These are phyloP conservation scores for Crematogaster levior DNA, from an alignment of 2,888 invertebrate species.

Conservation along the genomic window DNA sequence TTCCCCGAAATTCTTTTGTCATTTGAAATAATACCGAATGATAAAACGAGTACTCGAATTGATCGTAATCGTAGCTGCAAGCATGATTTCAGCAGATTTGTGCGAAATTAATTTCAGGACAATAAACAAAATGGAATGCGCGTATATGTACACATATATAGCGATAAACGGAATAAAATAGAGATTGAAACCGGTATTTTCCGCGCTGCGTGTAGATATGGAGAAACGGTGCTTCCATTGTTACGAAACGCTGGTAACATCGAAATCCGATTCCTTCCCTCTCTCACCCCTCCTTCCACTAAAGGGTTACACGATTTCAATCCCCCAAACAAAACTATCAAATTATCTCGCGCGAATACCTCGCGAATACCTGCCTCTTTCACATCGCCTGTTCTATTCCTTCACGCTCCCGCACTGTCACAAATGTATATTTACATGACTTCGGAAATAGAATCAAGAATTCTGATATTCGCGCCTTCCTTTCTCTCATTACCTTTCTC, in stretches of 20 bases:
- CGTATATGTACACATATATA: neutral
- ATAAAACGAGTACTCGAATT: neutral
- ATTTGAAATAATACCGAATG: neutral
- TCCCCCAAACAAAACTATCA: neutral
- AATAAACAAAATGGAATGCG: neutral
- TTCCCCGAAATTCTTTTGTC: neutral
- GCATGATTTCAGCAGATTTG: neutral
- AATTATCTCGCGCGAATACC: constrained; percentile 18
- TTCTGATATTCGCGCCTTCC: constrained; percentile 67
- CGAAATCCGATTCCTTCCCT: neutral
- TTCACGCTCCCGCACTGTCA: constrained; percentile 19
- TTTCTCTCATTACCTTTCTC: constrained; percentile 30
- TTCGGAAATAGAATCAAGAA: constrained; percentile 71
- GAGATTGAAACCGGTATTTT: constrained; percentile 4
- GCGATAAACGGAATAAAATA: constrained; percentile 1
- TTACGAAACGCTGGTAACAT: neutral
- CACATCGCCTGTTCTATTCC: constrained; percentile 3
- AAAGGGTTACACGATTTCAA: constrained; percentile 1
- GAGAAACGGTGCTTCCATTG: neutral
- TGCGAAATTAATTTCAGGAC: neutral
- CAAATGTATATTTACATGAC: constrained; percentile 42
- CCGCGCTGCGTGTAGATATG: neutral
- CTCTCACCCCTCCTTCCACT: no score
- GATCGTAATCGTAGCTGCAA: neutral
- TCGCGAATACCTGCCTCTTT: constrained; percentile 12